Base-by-base conservation (phyloP, 2,113 vertebrate genomes). In the Festucalex cinctus region DNA sequence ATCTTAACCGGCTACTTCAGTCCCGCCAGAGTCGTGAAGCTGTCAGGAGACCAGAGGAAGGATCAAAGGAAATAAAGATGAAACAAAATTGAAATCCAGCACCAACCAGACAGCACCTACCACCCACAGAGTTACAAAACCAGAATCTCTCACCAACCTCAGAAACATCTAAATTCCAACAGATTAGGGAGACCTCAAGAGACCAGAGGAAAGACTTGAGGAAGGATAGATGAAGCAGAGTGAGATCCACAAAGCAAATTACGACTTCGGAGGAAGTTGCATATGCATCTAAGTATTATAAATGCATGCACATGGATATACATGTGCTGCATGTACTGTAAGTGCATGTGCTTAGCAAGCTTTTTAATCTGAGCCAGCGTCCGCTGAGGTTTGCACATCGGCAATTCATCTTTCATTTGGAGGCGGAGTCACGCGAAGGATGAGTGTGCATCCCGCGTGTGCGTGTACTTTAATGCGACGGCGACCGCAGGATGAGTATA, bases 391-490 rank as follows among this genome's bases (percentile, higher is more conserved):
- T 77, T 57, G 51, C 24, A 22, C 54, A 66, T 59, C 81, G 79
- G 65, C 54, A 65, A 77, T 80, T 71, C 43, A 20, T 68, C 48
- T 70, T 68, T 79, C 24, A 17, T 77, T 79, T 83, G 39, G 79
- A 71, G 73, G 65, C 84, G 82, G 85, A 75, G 69, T 86, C 82
- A 80, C 77, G 58, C 70, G 51, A 63, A 66, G 53, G 46, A 36
- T 53, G 75, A 69, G 62, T 66, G 46, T 16, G 63, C 32, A 32
- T 36, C 39, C 67, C 37, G 44, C 58, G 57, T 62, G 49, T 71
- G 63, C 53, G 61, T 62, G 39, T 64, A 65, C 65, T 28, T 63
- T 63, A 66, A 51, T 68, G 59, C 6, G 28, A 68, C 56, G 51
- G 22, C 65, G 59, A 71, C 70, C 54, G 20, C 49, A 75, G 69